Conservation (phyloP, 2,113 vertebrate species). For the Serinus canaria region DNA sequence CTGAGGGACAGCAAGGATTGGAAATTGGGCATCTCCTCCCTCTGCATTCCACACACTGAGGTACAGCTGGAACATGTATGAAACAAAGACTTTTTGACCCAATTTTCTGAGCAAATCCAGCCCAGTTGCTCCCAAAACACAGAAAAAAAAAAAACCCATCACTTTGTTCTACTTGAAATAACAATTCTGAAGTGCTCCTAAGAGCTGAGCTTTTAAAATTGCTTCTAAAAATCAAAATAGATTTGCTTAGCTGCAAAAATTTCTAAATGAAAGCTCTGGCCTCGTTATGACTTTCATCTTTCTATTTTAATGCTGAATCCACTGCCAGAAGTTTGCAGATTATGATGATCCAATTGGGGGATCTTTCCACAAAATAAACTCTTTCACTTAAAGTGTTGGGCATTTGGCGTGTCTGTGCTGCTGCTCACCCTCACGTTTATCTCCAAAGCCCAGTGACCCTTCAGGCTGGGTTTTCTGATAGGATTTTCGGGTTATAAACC, state of each 20-base stretch:
- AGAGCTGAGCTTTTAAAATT: not conserved
- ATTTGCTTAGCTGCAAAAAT: not conserved
- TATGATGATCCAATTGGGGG: not conserved
- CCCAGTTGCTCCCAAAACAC: not conserved
- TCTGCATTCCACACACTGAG: rapidly evolving
- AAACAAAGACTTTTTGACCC: not conserved
- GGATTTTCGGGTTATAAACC: not conserved
- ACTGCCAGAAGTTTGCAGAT: not conserved
- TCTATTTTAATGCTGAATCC: not conserved
- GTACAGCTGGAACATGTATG: rapidly evolving
- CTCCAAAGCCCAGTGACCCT: not conserved
- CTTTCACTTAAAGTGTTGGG: not conserved
- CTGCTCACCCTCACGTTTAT: not conserved
- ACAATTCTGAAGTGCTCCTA: not conserved
- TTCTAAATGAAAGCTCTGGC: not conserved
- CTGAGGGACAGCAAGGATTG: not conserved
- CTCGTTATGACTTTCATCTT: not conserved
- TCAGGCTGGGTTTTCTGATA: not conserved
- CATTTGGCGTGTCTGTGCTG: not conserved
- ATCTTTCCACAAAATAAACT: not conserved
- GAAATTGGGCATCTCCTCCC: rapidly evolving
- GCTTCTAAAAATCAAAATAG: not conserved
- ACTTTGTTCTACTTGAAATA: not conserved
- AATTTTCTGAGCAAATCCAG: not conserved
- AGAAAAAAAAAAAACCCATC: rapidly evolving